Evolutionary conservation across 2,113 vertebrate genomes (phyloP).

Genomic region (Etia nguti): DNA sequence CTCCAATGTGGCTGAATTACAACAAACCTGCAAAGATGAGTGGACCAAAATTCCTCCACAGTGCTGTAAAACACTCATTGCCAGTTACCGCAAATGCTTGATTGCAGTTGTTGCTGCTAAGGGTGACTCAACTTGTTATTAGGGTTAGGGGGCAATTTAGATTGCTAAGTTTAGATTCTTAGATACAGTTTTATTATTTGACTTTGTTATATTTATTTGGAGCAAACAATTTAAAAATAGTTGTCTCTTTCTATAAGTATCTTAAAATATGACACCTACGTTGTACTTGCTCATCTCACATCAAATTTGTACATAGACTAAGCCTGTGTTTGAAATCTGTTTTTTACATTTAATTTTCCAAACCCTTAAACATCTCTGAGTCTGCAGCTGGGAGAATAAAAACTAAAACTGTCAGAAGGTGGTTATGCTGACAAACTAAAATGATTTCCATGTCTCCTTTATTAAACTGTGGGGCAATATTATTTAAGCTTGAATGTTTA

Average conservation of each 20-base stretch:
- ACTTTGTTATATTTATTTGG: not conserved
- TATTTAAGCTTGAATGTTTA: not conserved
- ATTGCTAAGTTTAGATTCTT: not conserved
- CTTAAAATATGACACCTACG: not conserved
- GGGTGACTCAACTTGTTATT: not conserved
- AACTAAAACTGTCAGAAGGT: not conserved
- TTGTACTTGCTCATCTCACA: not conserved
- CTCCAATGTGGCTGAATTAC: not conserved
- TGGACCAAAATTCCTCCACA: not conserved
- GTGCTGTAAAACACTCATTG: not conserved
- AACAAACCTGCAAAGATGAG: not conserved
- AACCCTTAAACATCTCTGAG: not conserved
- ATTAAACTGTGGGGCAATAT: not conserved
- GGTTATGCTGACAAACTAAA: not conserved
- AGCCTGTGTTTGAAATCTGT: not conserved
- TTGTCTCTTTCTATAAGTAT: not conserved
- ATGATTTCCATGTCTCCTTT: not conserved
- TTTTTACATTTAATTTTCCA: not conserved
- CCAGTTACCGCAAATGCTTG: not conserved
- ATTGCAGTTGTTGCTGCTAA: not conserved
- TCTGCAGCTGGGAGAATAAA: not conserved
- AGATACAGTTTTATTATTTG: not conserved
- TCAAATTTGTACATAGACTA: not conserved
- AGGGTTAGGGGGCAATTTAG: not conserved
- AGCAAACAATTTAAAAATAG: not conserved